These are phyloP conservation scores for Sebastes hopkinsi DNA, from an alignment of 2,797 vertebrate genomes.

Conservation along the genomic window DNA sequence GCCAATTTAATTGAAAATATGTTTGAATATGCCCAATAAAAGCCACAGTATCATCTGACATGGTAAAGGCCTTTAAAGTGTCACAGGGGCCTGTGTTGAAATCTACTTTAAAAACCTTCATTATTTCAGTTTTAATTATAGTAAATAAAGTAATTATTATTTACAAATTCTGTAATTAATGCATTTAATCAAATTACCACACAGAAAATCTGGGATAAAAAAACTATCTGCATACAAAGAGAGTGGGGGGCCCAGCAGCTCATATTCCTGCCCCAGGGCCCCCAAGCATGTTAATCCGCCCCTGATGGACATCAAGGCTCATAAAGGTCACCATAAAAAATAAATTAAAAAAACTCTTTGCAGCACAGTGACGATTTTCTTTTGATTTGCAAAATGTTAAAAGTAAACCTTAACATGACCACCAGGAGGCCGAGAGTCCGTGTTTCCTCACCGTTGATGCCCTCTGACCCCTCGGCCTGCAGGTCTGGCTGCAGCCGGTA, in stretches of 20 bases:
- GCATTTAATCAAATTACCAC: neutral
- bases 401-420: neutral
- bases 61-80: neutral
- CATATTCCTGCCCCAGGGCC: too few relatives aligned
- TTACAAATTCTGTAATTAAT: neutral
- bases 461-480: constrained; percentile 28
- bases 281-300: neutral
- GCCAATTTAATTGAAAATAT: neutral
- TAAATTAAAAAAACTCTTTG: neutral
- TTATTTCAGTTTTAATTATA: neutral
- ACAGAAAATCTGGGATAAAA: neutral
- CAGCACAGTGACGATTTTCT: neutral
- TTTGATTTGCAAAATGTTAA: neutral
- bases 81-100: neutral
- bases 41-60: neutral
- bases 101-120: neutral
- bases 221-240: neutral
- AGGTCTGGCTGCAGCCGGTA: constrained; percentile 69
- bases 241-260: neutral
- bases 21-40: neutral
- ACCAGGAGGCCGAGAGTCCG: neutral
- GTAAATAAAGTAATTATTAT: too few relatives aligned
- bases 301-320: neutral
- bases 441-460: constrained; percentile 62
- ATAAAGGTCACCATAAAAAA: neutral